A percentile compares a stretch with the other conserved stretches of the same genome.
These are phyloP conservation scores for Nicator chloris DNA, from an alignment of 2,113 vertebrate genomes.

Conservation along the genomic window DNA sequence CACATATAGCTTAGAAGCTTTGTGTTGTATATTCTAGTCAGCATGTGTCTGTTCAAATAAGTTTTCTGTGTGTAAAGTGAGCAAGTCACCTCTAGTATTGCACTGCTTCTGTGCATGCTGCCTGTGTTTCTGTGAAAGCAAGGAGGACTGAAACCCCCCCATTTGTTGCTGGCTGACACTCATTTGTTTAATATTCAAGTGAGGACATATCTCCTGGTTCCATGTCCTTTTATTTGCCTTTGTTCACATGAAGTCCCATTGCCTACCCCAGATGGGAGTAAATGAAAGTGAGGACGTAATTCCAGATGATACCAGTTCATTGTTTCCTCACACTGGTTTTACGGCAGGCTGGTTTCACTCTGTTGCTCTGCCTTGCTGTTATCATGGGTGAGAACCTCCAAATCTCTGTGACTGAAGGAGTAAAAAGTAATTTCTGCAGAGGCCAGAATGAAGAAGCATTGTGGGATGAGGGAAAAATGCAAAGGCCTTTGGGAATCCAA, in stretches of 20 bases:
- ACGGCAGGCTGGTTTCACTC: background rate
- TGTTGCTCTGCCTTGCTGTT: background rate
- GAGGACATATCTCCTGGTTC: background rate
- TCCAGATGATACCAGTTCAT: background rate
- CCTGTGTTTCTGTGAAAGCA: background rate
- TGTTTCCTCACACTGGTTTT: background rate
- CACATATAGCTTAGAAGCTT: background rate
- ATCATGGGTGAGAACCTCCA: background rate
- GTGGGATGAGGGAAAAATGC: background rate
- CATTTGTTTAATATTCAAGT: background rate
- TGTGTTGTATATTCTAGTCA: background rate
- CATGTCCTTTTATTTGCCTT: background rate
- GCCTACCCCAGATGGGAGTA: background rate
- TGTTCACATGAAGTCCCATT: background rate
- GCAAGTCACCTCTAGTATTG: background rate
- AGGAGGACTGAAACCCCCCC: background rate
- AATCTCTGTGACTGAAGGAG: background rate
- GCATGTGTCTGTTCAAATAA: background rate
- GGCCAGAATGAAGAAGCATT: background rate
- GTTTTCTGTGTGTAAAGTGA: background rate
- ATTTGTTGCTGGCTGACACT: background rate
- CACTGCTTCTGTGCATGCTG: background rate
- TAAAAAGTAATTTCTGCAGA: background rate
- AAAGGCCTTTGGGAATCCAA: background rate
- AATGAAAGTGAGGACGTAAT: background rate